Percentiles rank a stretch among this genome's conserved stretches.
Conservation (phyloP, 2,888 invertebrate genomes). For the Amiota communis region DNA sequence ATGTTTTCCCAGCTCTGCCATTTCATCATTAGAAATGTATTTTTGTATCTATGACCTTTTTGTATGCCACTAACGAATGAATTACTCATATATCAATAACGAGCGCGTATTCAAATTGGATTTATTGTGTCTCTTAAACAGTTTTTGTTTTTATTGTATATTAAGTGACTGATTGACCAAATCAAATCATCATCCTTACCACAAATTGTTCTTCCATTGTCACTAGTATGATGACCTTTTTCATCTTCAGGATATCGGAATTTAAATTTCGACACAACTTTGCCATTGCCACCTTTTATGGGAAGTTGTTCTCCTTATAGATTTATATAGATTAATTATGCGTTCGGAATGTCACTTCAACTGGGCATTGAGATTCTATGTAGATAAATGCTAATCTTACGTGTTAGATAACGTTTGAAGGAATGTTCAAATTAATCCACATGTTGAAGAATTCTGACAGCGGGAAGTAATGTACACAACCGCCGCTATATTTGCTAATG, state of each 20-base stretch:
- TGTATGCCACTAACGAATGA: too few relatives aligned
- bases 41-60: too few relatives aligned
- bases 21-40: too few relatives aligned
- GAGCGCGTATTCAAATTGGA: too few relatives aligned
- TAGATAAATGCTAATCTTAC: conserved; percentile 86
- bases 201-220: conserved; percentile 50
- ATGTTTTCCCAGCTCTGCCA: too few relatives aligned
- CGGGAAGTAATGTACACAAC: conserved; percentile 93
- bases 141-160: too few relatives aligned
- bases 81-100: too few relatives aligned
- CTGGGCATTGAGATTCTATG: neutral
- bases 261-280: conserved; percentile 82
- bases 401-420: conserved; percentile 90
- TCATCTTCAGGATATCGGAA: conserved; percentile 76
- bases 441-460: conserved; percentile 83
- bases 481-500: conserved; percentile 95
- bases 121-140: too few relatives aligned
- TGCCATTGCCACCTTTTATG: conserved; percentile 74
- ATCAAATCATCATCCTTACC: conserved; percentile 85
- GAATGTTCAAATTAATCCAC: conserved; percentile 84
- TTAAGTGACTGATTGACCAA: too few relatives aligned
- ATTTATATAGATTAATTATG: conserved; percentile 71
- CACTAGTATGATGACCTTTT: too few relatives aligned
- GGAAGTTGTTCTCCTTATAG: conserved; percentile 81
- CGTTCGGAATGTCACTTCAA: neutral